These are phyloP conservation scores for Climacteris rufus DNA, from an alignment of 2,113 vertebrate genomes.

Conservation along the genomic window DNA sequence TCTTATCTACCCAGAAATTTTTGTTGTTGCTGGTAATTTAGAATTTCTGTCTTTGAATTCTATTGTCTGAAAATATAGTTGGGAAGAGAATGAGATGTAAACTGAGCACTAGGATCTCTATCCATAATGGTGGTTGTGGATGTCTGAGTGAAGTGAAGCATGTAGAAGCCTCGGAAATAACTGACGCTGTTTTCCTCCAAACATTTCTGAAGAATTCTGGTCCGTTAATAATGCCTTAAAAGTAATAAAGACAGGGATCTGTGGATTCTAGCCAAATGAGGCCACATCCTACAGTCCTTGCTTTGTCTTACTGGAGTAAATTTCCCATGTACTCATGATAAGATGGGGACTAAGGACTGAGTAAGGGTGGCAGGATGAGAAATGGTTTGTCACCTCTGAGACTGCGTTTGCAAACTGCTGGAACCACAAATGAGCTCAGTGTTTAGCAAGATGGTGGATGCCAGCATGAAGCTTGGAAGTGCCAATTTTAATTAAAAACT, in stretches of 20 bases:
- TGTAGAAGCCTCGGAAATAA: background rate
- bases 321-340: background rate
- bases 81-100: background rate
- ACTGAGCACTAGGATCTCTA: background rate
- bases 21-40: background rate
- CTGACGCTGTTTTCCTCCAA: background rate
- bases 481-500: slow-evolving; percentile 65
- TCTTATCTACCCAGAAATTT: background rate
- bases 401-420: background rate
- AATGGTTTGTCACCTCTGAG: slow-evolving; percentile 21
- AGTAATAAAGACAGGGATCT: slow-evolving; percentile 1
- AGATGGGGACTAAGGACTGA: background rate
- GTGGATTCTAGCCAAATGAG: slow-evolving; percentile 9
- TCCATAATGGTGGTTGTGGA: background rate
- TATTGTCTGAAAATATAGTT: background rate
- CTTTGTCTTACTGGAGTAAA: slow-evolving; percentile 18
- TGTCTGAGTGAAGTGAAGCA: slow-evolving; percentile 29
- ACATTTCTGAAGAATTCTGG: slow-evolving; percentile 27
- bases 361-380: background rate
- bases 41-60: background rate
- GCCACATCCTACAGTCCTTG: background rate
- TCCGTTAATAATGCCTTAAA: slow-evolving; percentile 6
- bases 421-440: slow-evolving; percentile 57
- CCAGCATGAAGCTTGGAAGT: slow-evolving; percentile 51
- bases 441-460: slow-evolving; percentile 57